Percentiles rank a stretch among this genome's conserved stretches.
phyloP scores from a whole-genome alignment of 2,797 vertebrate genomes.

The Smutsia temminckii region DNA sequence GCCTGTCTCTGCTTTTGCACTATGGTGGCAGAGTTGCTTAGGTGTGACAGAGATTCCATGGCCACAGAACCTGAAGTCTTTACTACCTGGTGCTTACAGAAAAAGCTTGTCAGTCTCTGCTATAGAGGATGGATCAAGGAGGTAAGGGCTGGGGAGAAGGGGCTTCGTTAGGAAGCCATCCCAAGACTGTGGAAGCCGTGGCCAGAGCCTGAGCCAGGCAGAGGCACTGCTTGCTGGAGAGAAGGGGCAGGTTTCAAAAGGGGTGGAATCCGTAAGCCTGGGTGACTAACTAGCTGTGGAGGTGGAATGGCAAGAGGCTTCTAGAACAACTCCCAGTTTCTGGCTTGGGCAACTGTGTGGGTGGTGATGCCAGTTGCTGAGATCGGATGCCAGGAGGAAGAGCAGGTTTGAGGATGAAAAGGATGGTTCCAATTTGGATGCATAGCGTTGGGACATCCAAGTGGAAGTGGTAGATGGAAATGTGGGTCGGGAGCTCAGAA shows the following conservation, averaged over 20 bases:
- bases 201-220: neutral
- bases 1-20: neutral
- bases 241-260: neutral
- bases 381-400: neutral
- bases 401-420: neutral
- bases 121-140: neutral
- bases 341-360: constrained; percentile 8
- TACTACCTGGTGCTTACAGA: neutral
- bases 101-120: neutral
- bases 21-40: neutral
- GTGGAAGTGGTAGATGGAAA: neutral
- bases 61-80: constrained; percentile 32
- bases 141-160: neutral
- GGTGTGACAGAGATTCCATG: neutral
- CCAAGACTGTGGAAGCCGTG: neutral
- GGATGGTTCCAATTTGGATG: neutral
- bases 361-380: neutral
- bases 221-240: neutral
- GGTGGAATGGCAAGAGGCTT: constrained; percentile 39
- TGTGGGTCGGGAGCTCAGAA: neutral
- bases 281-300: constrained; percentile 17
- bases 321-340: constrained; percentile 49
- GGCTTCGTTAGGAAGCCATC: neutral
- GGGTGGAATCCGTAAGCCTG: neutral
- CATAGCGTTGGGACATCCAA: neutral